Percentiles rank a stretch among this genome's conserved stretches.
phyloP scores from a whole-genome alignment of 2,888 invertebrate genomes.

The Volucella inanis region DNA sequence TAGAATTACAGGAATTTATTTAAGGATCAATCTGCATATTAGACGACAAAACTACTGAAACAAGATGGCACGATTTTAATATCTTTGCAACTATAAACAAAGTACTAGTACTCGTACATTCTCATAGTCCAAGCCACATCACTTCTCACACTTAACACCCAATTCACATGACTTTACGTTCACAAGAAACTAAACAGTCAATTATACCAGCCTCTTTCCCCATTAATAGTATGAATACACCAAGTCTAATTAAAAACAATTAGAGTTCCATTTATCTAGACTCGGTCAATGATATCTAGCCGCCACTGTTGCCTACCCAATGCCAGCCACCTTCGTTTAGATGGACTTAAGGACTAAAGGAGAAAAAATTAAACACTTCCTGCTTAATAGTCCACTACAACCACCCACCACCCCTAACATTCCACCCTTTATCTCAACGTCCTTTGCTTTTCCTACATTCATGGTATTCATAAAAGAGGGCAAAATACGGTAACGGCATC shows the following conservation, averaged over 20 bases:
- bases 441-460: conserved; percentile 50
- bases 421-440: conserved; percentile 30
- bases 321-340: conserved; percentile 33
- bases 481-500: conserved; percentile 19
- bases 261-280: conserved; percentile 64
- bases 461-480: conserved; percentile 29
- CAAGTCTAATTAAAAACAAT: conserved; percentile 64
- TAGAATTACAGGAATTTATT: no score
- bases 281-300: conserved; percentile 66
- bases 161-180: conserved; percentile 25
- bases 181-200: conserved; percentile 48
- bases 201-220: conserved; percentile 45
- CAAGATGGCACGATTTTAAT: no score
- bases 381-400: conserved; percentile 62
- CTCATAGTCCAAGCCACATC: not conserved
- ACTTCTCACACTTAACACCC: conserved; percentile 19
- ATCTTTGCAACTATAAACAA: not conserved
- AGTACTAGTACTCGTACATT: not conserved
- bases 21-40: no score
- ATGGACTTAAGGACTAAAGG: conserved; percentile 25
- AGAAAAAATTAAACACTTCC: conserved; percentile 67
- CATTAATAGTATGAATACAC: conserved; percentile 62
- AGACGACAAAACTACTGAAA: no score
- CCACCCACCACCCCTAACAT: conserved; percentile 1
- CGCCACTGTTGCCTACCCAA: not conserved